Evolutionary conservation across 1,140 invertebrate species (phyloP).

Genomic region (Aleiodes sp.): DNA sequence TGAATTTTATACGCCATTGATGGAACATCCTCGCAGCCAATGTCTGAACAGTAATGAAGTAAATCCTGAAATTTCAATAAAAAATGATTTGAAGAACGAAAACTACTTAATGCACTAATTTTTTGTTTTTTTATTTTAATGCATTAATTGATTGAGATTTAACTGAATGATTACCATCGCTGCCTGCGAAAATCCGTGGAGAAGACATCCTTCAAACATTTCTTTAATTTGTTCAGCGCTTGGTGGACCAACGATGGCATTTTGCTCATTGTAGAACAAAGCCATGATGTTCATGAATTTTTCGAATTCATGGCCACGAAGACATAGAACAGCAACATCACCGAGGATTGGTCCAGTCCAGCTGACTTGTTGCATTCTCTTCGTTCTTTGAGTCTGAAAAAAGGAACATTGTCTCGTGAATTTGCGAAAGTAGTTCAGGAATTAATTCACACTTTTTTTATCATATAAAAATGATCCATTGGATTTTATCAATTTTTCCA

Average conservation of each 20-base stretch:
- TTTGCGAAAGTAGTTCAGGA: too few species aligned
- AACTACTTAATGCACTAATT: background rate
- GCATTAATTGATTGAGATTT: background rate
- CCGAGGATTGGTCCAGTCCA: slow-evolving; percentile 23
- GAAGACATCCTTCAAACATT: slow-evolving; percentile 45
- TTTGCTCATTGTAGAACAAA: slow-evolving; percentile 28
- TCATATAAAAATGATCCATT: too few species aligned
- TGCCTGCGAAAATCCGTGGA: slow-evolving; percentile 20
- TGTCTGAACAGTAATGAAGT: slow-evolving; percentile 8
- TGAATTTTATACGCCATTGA: slow-evolving; percentile 15
- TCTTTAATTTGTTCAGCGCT: slow-evolving; percentile 27
- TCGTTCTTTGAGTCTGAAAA: slow-evolving; percentile 25
- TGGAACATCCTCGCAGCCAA: background rate
- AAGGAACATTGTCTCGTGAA: too few species aligned
- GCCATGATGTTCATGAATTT: slow-evolving; percentile 40
- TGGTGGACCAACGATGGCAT: slow-evolving; percentile 34
- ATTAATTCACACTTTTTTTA: background rate
- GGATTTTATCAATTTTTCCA: too few species aligned
- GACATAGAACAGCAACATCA: slow-evolving; percentile 41
- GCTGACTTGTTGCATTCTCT: background rate
- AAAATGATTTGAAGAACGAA: slow-evolving; percentile 3
- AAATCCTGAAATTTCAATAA: slow-evolving; percentile 21
- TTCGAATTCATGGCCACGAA: slow-evolving; percentile 40
- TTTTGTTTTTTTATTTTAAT: background rate
- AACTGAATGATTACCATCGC: slow-evolving; percentile 45